Conservation (phyloP, 2,888 invertebrate species). For the Acrobasis repandana region DNA sequence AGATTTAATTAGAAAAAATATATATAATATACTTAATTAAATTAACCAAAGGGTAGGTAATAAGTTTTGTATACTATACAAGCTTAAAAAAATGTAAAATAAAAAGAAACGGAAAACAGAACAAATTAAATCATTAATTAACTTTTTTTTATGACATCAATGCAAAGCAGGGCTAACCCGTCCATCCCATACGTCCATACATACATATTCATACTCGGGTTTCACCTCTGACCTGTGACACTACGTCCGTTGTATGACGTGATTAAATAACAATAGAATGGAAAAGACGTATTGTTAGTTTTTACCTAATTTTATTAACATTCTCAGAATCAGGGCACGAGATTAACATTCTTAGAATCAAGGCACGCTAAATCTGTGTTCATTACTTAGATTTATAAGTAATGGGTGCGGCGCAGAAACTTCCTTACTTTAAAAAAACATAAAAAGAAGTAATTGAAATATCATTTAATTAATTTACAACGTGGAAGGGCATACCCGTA, state of each 20-base stretch:
- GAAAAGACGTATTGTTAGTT: not conserved
- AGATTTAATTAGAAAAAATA: too few species aligned
- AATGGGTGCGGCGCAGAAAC: too few species aligned
- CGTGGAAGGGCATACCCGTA: too few species aligned
- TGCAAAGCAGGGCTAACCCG: constrained; percentile 17
- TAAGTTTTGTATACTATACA: too few species aligned
- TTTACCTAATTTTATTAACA: not conserved
- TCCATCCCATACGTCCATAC: constrained; percentile 16
- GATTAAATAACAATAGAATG: constrained; percentile 12
- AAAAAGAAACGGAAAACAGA: too few species aligned
- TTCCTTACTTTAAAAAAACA: too few species aligned
- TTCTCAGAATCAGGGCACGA: not conserved
- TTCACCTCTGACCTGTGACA: constrained; percentile 33
- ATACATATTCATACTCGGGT: constrained; percentile 30
- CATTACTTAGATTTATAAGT: not conserved
- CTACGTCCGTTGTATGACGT: constrained; percentile 26
- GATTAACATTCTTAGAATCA: too few species aligned
- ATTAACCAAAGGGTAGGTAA: too few species aligned
- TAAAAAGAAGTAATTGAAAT: too few species aligned
- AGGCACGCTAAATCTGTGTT: not conserved
- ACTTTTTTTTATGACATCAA: constrained; percentile 17
- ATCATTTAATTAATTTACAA: too few species aligned
- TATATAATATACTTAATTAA: too few species aligned
- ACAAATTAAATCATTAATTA: not conserved
- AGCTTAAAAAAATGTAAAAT: too few species aligned